phyloP scores from a whole-genome alignment of 2,113 vertebrate genomes.

The Trogon surrucura region DNA sequence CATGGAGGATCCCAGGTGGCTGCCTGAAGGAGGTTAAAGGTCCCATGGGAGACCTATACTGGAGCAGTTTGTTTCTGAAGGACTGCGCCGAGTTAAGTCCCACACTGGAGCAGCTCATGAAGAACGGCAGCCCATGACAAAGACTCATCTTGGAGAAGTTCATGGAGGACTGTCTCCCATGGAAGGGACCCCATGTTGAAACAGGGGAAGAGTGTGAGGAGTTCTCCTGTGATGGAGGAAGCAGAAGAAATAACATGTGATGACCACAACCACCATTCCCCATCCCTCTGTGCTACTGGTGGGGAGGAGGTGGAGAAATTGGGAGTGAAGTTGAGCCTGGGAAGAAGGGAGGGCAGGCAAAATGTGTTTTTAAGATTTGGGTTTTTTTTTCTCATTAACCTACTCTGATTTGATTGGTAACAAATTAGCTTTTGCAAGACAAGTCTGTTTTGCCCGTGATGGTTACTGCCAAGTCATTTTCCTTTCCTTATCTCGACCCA shows the following conservation, averaged over 20 bases:
- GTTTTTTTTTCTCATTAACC: not conserved
- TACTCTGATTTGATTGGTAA: not conserved
- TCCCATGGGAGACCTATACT: rapidly evolving
- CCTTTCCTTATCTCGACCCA: not conserved
- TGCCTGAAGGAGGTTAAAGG: not conserved
- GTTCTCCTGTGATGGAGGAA: not conserved
- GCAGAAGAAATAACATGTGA: not conserved
- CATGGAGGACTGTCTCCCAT: rapidly evolving
- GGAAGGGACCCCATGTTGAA: rapidly evolving
- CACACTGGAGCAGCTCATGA: not conserved
- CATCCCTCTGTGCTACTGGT: not conserved
- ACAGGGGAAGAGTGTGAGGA: not conserved
- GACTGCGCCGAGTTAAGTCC: rapidly evolving
- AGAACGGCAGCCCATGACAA: not conserved
- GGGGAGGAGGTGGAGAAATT: not conserved
- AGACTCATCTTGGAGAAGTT: not conserved
- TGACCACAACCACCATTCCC: not conserved
- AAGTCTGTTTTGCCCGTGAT: not conserved
- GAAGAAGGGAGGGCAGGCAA: not conserved
- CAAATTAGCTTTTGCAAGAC: not conserved
- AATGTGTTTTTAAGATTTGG: not conserved
- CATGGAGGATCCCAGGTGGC: not conserved
- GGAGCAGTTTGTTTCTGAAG: not conserved
- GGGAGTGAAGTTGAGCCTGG: not conserved
- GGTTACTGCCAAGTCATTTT: not conserved